Evolutionary conservation across 2,888 invertebrate species (phyloP).

Genomic region (Drosophila mercatorum): DNA sequence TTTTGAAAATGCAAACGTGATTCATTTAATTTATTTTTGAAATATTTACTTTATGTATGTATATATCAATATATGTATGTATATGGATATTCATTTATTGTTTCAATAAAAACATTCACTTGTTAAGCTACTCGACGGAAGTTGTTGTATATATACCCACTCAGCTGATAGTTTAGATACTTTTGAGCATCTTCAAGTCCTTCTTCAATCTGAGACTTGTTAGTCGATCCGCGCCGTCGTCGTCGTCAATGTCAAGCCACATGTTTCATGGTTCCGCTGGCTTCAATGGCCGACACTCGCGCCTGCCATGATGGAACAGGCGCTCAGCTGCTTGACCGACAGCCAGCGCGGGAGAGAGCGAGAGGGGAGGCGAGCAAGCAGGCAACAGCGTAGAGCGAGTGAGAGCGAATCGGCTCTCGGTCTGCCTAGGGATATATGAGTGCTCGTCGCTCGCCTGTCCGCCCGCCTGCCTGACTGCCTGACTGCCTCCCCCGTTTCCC

Average conservation of each 20-base stretch:
- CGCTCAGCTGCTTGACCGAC: conserved; percentile 61
- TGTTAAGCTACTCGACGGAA: too few species aligned
- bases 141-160: too few species aligned
- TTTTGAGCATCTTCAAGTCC: neutral
- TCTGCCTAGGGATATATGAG: conserved; percentile 18
- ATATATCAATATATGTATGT: neutral
- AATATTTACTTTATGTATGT: neutral
- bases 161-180: neutral
- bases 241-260: conserved; percentile 66
- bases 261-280: conserved; percentile 58
- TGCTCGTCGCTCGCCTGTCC: conserved; percentile 11
- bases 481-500: conserved; percentile 26
- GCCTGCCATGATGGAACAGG: conserved; percentile 70
- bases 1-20: neutral
- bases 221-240: conserved; percentile 23
- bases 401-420: conserved; percentile 37
- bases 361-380: neutral
- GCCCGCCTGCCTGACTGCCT: conserved; percentile 29
- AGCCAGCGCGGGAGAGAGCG: conserved; percentile 23
- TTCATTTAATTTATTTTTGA: neutral
- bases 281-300: conserved; percentile 69
- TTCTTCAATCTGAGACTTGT: conserved; percentile 4
- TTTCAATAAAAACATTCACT: too few species aligned
- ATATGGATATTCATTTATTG: neutral
- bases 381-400: conserved; percentile 19